Conservation (phyloP, 2,888 invertebrate species). For the Leptothorax acervorum region DNA sequence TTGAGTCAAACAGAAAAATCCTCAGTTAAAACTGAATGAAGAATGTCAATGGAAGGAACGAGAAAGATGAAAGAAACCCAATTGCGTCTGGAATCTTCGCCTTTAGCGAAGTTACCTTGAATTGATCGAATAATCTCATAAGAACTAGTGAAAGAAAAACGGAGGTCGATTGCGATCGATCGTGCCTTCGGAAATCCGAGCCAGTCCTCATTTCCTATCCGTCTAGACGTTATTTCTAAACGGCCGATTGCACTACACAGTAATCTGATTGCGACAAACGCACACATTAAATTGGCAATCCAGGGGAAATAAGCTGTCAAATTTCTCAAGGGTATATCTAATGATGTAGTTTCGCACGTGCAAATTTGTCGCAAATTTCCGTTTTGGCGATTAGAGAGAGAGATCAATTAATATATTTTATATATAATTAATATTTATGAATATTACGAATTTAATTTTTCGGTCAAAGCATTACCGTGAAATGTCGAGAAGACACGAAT, state of each 20-base stretch:
- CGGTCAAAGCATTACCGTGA: not conserved
- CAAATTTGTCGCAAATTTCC: not conserved
- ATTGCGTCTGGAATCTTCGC: not conserved
- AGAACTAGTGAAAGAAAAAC: slow-evolving; percentile 15
- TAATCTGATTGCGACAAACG: not conserved
- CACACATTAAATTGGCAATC: not conserved
- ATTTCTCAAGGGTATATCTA: not conserved
- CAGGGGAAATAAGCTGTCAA: slow-evolving; percentile 27
- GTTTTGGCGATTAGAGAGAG: not conserved
- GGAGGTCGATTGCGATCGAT: slow-evolving; percentile 31
- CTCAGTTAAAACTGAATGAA: not conserved
- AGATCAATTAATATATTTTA: not conserved
- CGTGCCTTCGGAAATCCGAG: slow-evolving; percentile 16
- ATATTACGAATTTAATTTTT: not conserved
- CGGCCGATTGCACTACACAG: not conserved
- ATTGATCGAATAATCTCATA: slow-evolving; percentile 33
- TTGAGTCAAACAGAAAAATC: not conserved
- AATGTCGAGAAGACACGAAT: not conserved
- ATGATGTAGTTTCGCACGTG: not conserved
- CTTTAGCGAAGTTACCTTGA: slow-evolving; percentile 11
- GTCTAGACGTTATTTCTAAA: slow-evolving; percentile 27
- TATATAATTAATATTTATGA: not conserved
- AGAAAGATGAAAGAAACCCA: not conserved
- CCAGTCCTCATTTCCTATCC: slow-evolving; percentile 23
- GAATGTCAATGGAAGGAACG: not conserved